phyloP scores from a whole-genome alignment of 92 coral and sea anemone species.

The Zoanthus sociatus region DNA sequence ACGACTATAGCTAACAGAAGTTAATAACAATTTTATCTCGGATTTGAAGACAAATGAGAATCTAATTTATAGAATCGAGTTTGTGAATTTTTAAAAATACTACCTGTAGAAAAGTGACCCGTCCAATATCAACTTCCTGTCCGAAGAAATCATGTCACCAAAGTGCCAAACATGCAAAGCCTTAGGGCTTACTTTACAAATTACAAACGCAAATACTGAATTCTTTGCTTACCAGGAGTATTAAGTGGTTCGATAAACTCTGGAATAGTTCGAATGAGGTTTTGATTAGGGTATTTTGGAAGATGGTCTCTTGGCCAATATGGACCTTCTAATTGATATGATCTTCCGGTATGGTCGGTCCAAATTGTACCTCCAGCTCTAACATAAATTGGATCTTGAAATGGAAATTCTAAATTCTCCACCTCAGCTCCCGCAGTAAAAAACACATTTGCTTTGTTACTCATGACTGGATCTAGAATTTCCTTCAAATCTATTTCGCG shows the following conservation, averaged over 20 bases:
- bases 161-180: not conserved
- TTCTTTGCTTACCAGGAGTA: constrained; percentile 72
- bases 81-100: too few species aligned
- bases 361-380: constrained; percentile 69
- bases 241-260: constrained; percentile 81
- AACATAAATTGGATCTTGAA: constrained; percentile 43
- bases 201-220: not conserved
- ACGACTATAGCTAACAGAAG: too few species aligned
- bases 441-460: constrained; percentile 68
- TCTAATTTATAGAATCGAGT: too few species aligned
- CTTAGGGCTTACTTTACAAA: not conserved
- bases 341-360: constrained; percentile 72
- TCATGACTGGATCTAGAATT: constrained; percentile 67
- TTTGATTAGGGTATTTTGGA: constrained; percentile 81
- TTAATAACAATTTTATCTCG: too few species aligned
- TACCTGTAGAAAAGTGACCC: too few species aligned
- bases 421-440: constrained; percentile 80
- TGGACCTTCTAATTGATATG: constrained; percentile 83
- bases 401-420: constrained; percentile 51
- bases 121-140: too few species aligned
- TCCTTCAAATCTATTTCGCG: not conserved
- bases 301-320: constrained; percentile 94
- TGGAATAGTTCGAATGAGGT: constrained; percentile 75
- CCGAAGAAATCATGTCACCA: too few species aligned
- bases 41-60: too few species aligned